Percentiles rank a stretch among this genome's conserved stretches.
Evolutionary conservation across 92 coral and sea anemone genomes (phyloP).

Genomic region (Phenganax stokvisi): DNA sequence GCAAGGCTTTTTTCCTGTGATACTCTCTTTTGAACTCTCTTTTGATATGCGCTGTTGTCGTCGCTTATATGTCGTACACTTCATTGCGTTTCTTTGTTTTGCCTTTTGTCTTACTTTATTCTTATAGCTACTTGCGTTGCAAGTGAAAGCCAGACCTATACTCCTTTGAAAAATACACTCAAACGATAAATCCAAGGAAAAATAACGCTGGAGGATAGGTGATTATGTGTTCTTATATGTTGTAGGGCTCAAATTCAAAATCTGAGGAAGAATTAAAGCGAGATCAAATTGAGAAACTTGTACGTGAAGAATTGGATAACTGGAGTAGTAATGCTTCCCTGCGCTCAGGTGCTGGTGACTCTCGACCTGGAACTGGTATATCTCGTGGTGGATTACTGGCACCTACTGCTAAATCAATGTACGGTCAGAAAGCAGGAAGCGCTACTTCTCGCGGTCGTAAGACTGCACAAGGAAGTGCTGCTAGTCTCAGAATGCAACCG

Average conservation of each 20-base stretch:
- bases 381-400: slow-evolving; percentile 70
- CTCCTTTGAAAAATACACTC: no score
- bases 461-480: slow-evolving; percentile 35
- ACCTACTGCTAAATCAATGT: slow-evolving; percentile 57
- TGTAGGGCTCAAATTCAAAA: slow-evolving; percentile 25
- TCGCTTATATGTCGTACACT: no score
- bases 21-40: no score
- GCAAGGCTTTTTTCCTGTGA: no score
- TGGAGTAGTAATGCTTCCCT: slow-evolving; percentile 96
- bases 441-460: slow-evolving; percentile 31
- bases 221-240: neutral
- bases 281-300: slow-evolving; percentile 97
- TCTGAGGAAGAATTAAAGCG: slow-evolving; percentile 81
- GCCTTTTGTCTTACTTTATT: no score
- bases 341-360: slow-evolving; percentile 66
- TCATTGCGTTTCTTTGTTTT: no score
- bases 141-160: no score
- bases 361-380: slow-evolving; percentile 84
- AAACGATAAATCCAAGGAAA: neutral
- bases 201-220: no score
- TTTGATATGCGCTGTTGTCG: no score
- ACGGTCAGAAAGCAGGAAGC: slow-evolving; percentile 21
- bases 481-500: slow-evolving; percentile 34
- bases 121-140: no score
- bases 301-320: slow-evolving; percentile 95